Evolutionary conservation across 2,113 vertebrate genomes (phyloP).

Genomic region (Electrona antarctica): DNA sequence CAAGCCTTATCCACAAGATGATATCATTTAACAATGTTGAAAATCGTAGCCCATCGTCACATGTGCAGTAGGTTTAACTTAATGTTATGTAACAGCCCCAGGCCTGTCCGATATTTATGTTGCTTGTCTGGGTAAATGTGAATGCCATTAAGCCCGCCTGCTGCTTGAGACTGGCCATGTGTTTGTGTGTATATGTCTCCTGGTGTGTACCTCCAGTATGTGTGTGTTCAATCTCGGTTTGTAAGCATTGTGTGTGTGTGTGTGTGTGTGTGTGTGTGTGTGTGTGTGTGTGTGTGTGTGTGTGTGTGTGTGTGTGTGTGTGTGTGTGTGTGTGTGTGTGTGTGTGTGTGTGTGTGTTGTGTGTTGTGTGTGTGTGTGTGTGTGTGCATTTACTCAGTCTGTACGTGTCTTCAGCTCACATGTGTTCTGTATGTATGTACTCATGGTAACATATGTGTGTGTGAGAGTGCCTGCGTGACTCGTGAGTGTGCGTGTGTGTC

Average conservation of each 20-base stretch:
- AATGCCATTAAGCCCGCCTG: conserved; percentile 20
- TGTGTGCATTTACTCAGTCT: neutral
- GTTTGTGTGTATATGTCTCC: neutral
- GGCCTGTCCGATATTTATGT: conserved; percentile 35
- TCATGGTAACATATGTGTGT: too few species aligned
- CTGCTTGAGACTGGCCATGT: neutral
- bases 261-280: neutral
- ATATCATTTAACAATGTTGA: neutral
- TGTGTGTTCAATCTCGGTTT: conserved; percentile 2
- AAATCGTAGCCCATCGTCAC: neutral
- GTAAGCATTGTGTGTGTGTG: neutral
- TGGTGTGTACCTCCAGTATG: neutral
- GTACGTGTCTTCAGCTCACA: too few species aligned
- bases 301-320: neutral
- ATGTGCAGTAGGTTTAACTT: conserved; percentile 27
- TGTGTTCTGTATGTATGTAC: too few species aligned
- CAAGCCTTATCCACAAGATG: neutral
- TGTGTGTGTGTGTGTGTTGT: neutral
- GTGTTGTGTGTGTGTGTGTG: neutral
- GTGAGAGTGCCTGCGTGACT: neutral
- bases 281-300: neutral
- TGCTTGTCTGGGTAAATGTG: conserved; percentile 26
- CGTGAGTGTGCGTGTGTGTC: conserved; percentile 2
- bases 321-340: neutral
- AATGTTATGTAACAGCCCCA: conserved; percentile 22